Conservation (phyloP, 2,113 vertebrate genomes). For the Oreotragus oreotragus region DNA sequence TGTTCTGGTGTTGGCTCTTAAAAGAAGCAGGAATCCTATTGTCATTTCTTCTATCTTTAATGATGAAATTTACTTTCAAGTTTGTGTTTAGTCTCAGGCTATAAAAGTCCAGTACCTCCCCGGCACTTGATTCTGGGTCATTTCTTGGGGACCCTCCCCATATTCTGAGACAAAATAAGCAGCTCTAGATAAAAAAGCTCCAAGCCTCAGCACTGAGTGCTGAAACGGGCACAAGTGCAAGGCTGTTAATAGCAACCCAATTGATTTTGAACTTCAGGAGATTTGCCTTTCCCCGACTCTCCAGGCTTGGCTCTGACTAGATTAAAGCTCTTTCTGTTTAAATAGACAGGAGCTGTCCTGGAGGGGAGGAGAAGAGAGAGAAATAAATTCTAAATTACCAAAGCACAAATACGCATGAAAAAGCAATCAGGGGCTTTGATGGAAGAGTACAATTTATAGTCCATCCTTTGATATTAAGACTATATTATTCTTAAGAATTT, state of each 20-base stretch:
- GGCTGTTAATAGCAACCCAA: constrained; percentile 48
- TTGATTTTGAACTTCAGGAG: constrained; percentile 55
- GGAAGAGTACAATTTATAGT: constrained; percentile 7
- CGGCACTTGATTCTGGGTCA: constrained; percentile 64
- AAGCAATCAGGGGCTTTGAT: constrained; percentile 1
- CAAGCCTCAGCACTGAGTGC: constrained; percentile 26
- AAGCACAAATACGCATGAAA: neutral
- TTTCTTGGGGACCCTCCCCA: constrained; percentile 59
- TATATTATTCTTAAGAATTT: constrained; percentile 12
- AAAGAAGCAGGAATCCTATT: constrained; percentile 72
- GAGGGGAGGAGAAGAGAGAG: neutral
- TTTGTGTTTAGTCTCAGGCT: constrained; percentile 53
- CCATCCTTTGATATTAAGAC: neutral
- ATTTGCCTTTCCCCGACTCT: constrained; percentile 42
- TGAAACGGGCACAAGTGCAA: constrained; percentile 47
- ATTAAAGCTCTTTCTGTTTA: constrained; percentile 47
- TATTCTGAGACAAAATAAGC: constrained; percentile 65
- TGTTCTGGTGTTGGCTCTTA: constrained; percentile 67
- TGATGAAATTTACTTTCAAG: constrained; percentile 74
- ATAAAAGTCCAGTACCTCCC: constrained; percentile 71
- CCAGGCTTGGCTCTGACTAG: constrained; percentile 18
- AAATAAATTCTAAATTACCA: neutral
- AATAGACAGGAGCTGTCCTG: neutral
- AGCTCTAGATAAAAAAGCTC: constrained; percentile 28
- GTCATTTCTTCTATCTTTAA: constrained; percentile 74